Conservation (phyloP, 1,140 invertebrate species). For the Drosophila paulistorum region DNA sequence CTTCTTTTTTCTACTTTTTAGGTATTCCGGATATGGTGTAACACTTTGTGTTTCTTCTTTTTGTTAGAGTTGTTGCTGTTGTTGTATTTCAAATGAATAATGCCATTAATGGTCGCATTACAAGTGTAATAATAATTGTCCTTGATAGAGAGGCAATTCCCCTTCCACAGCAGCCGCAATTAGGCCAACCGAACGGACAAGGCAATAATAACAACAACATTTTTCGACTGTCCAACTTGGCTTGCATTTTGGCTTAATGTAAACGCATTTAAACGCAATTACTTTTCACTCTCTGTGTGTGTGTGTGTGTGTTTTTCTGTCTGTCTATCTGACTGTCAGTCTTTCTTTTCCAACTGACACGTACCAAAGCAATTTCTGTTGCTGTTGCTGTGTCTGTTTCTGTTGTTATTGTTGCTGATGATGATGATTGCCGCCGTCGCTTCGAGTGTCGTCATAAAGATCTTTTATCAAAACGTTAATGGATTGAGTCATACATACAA, state of each 20-base stretch:
- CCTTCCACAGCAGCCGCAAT: slow-evolving; percentile 34
- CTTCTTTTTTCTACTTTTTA: neutral
- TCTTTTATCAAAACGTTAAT: slow-evolving; percentile 82
- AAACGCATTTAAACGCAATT: slow-evolving; percentile 80
- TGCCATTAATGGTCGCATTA: slow-evolving; percentile 69
- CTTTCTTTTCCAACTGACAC: slow-evolving; percentile 65
- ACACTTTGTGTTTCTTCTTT: slow-evolving; percentile 20
- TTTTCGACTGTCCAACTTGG: slow-evolving; percentile 40
- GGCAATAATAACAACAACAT: slow-evolving; percentile 13
- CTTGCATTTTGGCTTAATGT: slow-evolving; percentile 60
- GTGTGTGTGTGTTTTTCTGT: slow-evolving; percentile 34
- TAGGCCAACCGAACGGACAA: slow-evolving; percentile 26
- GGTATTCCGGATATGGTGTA: slow-evolving; percentile 10
- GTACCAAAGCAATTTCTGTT: slow-evolving; percentile 71
- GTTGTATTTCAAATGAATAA: slow-evolving; percentile 52
- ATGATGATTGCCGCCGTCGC: slow-evolving; percentile 74
- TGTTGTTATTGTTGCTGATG: slow-evolving; percentile 59
- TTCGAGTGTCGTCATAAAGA: slow-evolving; percentile 82
- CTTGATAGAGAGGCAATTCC: slow-evolving; percentile 57
- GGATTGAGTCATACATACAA: slow-evolving; percentile 71
- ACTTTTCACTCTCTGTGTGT: slow-evolving; percentile 64
- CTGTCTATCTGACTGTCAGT: slow-evolving; percentile 19
- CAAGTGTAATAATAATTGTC: slow-evolving; percentile 81
- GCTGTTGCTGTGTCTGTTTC: slow-evolving; percentile 30
- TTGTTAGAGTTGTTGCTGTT: slow-evolving; percentile 18